A percentile compares a stretch with the other conserved stretches of the same genome.
Conservation (phyloP, 1,140 invertebrate species). For the Mycetomoellerius zeteki region DNA sequence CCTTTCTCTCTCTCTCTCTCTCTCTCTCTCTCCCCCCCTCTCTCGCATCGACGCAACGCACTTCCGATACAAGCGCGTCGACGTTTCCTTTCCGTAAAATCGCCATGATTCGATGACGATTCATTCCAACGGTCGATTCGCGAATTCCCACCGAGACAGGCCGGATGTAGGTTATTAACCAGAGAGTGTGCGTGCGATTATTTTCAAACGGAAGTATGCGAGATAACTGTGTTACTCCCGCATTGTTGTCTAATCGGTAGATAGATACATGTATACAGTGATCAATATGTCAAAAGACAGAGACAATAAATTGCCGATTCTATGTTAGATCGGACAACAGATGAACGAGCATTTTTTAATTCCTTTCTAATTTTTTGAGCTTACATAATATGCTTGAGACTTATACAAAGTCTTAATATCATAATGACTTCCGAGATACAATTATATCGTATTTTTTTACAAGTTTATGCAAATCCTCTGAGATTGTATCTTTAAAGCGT, state of each 20-base stretch:
- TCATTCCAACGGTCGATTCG: constrained; percentile 28
- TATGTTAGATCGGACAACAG: neutral
- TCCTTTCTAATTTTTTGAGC: neutral
- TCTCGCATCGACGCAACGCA: neutral
- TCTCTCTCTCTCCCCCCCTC: neutral
- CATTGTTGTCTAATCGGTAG: constrained; percentile 32
- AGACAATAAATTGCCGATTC: neutral
- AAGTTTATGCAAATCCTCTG: neutral
- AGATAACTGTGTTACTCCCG: constrained; percentile 41
- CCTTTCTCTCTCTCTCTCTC: constrained; percentile 3
- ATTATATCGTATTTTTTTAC: neutral
- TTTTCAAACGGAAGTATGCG: constrained; percentile 49
- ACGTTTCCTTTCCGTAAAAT: constrained; percentile 45
- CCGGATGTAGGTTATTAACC: constrained; percentile 56
- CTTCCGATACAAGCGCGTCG: constrained; percentile 30
- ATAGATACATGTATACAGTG: neutral
- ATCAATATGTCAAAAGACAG: constrained; percentile 23
- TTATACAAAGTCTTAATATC: neutral
- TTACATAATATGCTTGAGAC: neutral
- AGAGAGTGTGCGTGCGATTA: constrained; percentile 46
- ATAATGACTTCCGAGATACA: neutral
- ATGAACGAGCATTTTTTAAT: neutral
- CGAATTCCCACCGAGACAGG: constrained; percentile 30
- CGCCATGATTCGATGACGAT: constrained; percentile 29
- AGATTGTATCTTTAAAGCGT: neutral